Base-by-base conservation (phyloP, 2,797 vertebrate genomes). In the Xenopus petersii region DNA sequence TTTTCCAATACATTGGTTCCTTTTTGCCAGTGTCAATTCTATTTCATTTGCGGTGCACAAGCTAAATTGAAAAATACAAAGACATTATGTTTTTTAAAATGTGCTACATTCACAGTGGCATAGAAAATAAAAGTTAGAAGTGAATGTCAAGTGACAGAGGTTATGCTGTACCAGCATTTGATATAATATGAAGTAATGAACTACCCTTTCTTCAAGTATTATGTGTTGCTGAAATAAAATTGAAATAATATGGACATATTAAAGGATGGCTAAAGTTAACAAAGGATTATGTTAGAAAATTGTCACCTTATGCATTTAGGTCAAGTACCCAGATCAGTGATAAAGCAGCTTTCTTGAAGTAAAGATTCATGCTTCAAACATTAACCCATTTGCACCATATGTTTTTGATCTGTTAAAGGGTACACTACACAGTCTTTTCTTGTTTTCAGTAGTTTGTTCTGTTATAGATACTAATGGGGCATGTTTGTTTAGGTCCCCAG, bases 61-160 rank as follows among this genome's bases (percentile, higher is more conserved):
- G 24, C 12, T 36, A 63, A 63, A 63, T 36, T 33, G 30, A 63
- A 63, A 63, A 63, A 60, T 26, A 60, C 21, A 60, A 60, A 24
- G 7, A 24, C 58, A 24, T 60, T 26, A 60, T 60, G 10, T 60
- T 60, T 21, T 26, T 11, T 60, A 26, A 60, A 60, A 60, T 60
- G 58, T 60, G 10, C 58, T 60, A 26, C 21, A 60, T 24, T 24
- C 2, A 60, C 77, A 16, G 47, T n/a, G 51, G 10, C 30, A 74
- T 63, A 64, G 75, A 46, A 46, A 79, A 71, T 77, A 75, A 71
- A 81, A 80, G 60, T 48, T 76, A 33, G 16, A 65, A 72, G 17
- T 60, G 2, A 75, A 21, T 30, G 66, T 79, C 69, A 62, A 74
- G 64, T 26, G 16, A 60, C 58, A 15, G 7, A 56, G 16, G 16